phyloP scores from a whole-genome alignment of 2,113 vertebrate species.

The Willisornis vidua region DNA sequence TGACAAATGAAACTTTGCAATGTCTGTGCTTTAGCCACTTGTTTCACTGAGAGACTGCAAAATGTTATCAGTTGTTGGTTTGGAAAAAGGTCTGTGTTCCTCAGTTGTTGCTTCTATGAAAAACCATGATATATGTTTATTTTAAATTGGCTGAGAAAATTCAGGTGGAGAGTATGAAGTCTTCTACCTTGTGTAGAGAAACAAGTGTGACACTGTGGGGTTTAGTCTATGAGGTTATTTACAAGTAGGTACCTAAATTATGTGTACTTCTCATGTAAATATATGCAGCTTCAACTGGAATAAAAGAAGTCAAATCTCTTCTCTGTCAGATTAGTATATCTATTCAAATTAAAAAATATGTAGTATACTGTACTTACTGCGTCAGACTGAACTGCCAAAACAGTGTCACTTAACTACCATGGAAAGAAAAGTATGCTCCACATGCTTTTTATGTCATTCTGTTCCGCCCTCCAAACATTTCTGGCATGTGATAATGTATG shows the following conservation, averaged over 20 bases:
- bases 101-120: not conserved
- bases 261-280: slow-evolving; percentile 11
- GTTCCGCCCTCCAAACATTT: slow-evolving; percentile 17
- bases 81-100: not conserved
- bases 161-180: not conserved
- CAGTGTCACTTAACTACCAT: not conserved
- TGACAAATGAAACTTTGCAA: not conserved
- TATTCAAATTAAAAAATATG: not conserved
- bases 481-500: slow-evolving; percentile 19
- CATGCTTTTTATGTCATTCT: slow-evolving; percentile 17
- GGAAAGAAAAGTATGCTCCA: not conserved
- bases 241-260: not conserved
- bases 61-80: not conserved
- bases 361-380: not conserved
- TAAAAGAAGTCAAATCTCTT: not conserved
- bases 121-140: not conserved
- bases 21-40: not conserved
- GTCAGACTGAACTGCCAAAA: slow-evolving; percentile 28
- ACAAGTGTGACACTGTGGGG: not conserved
- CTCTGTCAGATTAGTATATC: not conserved
- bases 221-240: not conserved
- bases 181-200: not conserved
- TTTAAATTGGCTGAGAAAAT: not conserved
- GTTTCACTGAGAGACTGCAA: not conserved
- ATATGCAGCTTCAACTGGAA: not conserved